Percentiles rank a stretch among this genome's conserved stretches.
Conservation (phyloP, 2,888 invertebrate genomes). For the Pyralis farinalis region DNA sequence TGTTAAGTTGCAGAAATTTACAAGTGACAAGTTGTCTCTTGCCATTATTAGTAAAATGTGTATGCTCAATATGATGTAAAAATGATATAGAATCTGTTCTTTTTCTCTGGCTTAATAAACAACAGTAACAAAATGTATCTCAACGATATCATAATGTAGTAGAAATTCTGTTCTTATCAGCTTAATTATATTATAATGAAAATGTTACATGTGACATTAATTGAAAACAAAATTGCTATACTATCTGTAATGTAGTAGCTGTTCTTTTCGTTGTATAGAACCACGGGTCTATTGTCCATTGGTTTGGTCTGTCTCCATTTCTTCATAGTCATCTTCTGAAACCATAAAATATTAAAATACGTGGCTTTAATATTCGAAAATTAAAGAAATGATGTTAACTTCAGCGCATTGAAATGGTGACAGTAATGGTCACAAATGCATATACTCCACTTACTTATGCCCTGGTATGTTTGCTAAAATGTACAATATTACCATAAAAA, state of each 20-base stretch:
- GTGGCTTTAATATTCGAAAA: background rate
- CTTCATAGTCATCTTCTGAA: constrained; percentile 73
- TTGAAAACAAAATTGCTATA: constrained; percentile 20
- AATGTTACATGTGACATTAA: constrained; percentile 4
- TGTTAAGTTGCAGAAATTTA: no score
- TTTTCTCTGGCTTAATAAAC: constrained; percentile 13
- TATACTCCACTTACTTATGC: no score
- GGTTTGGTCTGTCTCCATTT: constrained; percentile 69
- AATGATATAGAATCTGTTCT: constrained; percentile 22
- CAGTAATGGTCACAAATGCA: no score
- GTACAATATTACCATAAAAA: no score
- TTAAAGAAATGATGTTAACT: no score
- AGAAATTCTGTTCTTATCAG: constrained; percentile 17
- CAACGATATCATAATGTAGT: constrained; percentile 10
- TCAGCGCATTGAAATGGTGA: no score
- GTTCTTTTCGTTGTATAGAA: constrained; percentile 9
- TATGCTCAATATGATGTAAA: no score
- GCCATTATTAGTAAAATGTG: no score
- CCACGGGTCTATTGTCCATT: constrained; percentile 47
- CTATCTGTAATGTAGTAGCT: constrained; percentile 24
- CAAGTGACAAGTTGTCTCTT: no score
- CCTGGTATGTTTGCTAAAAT: no score
- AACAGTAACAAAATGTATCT: constrained; percentile 31
- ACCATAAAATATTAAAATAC: constrained; percentile 31
- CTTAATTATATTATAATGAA: constrained; percentile 11